Percentiles rank a stretch among this genome's conserved stretches.
These are phyloP conservation scores for Pogonophryne albipinna DNA, from an alignment of 2,797 vertebrate genomes.

Conservation along the genomic window DNA sequence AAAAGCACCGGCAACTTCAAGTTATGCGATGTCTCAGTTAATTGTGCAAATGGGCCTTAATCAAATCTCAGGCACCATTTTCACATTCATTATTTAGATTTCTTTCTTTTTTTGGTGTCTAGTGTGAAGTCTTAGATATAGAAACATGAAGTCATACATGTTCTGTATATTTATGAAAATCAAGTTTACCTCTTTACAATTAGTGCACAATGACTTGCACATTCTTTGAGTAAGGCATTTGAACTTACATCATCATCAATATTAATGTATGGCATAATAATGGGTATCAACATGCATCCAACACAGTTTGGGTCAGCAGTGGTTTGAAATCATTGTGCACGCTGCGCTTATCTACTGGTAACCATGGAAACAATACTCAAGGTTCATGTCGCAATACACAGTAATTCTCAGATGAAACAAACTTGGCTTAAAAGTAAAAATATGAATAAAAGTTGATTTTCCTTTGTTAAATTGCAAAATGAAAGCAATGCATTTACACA, in stretches of 20 bases:
- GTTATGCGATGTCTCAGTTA: not conserved
- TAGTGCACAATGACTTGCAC: no score
- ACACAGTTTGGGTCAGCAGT: not conserved
- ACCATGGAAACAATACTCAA: constrained; percentile 6
- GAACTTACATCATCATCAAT: not conserved
- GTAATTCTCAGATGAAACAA: not conserved
- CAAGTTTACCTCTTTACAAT: not conserved
- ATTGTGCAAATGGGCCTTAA: constrained; percentile 2
- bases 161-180: not conserved
- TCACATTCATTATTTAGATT: not conserved
- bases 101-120: not conserved
- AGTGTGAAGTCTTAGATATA: not conserved
- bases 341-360: not conserved
- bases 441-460: not conserved
- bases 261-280: not conserved
- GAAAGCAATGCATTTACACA: constrained; percentile 10
- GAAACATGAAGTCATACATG: not conserved
- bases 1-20: no score
- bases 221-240: not conserved
- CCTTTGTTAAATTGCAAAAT: not conserved
- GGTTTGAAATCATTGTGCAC: not conserved
- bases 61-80: not conserved
- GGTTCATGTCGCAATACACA: not conserved
- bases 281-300: constrained; percentile 8
- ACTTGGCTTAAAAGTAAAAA: not conserved